Base-by-base conservation (phyloP, 2,888 invertebrate genomes). In the Cremastobaeus sp. region DNA sequence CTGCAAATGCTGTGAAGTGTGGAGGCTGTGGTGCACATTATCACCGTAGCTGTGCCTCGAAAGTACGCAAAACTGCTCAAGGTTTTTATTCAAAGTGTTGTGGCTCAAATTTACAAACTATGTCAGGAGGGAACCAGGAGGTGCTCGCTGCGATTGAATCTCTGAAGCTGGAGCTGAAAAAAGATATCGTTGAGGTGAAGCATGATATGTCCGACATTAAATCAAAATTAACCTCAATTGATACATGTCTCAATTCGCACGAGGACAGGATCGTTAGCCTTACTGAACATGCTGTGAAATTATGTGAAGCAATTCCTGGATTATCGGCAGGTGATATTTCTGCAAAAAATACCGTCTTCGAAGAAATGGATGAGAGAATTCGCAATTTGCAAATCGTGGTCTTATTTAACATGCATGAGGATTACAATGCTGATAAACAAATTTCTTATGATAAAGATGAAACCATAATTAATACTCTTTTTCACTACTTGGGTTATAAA, bases 401-500 rank as follows among this genome's bases (percentile, higher is more conserved):
- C 1, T 9, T 45, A 3, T 45, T 28, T 28, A 28, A 45, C 9
- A 15, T 28, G 2, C 20, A 25, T 28, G 45, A 45, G 11, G 8
- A 28, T 28, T 17, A 39, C 18, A 9, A 11, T 3, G 2, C 6
- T 2, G 39, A 39, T 17, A 15, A 8, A 4, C 15, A 39, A 17
- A 2, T 12, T 4, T 34, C 34, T 5, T 2, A 11, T 12, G 34
- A 34, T 2, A 12, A 34, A 2, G 34, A 34, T 12, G 1, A 12
- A 17, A 39, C 2, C n/a, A n/a, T 39, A 14, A 45, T 45, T 14
- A 45, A 45, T 8, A 45, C 8, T 15, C 28, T 6, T 28, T 45
- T 15, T n/a, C n/a, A n/a, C n/a, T n/a, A n/a, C n/a, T n/a, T n/a
- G n/a, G n/a, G n/a, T n/a, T n/a, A n/a, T n/a, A n/a, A n/a, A n/a